A percentile compares a stretch with the other conserved stretches of the same genome.
phyloP scores from a whole-genome alignment of 2,888 invertebrate species.

The Nephrotoma flavescens region DNA sequence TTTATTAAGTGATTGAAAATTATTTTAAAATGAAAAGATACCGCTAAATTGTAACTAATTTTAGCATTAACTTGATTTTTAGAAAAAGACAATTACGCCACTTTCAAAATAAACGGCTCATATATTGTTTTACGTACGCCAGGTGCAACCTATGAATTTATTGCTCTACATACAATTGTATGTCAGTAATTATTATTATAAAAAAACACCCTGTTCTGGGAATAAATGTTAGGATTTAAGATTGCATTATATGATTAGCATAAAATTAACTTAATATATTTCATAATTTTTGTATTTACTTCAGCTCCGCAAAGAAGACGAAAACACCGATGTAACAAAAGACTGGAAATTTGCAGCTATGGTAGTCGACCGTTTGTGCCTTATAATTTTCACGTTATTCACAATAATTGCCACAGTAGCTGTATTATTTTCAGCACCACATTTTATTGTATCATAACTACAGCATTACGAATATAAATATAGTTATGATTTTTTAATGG shows the following conservation, averaged over 20 bases:
- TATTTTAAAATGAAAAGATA: too few species aligned
- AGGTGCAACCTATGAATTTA: background rate
- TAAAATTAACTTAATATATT: background rate
- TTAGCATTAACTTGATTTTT: too few species aligned
- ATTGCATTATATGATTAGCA: background rate
- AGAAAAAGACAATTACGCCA: too few species aligned
- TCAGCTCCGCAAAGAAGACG: constrained; percentile 81
- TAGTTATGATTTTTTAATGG: constrained; percentile 4
- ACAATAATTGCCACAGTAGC: constrained; percentile 93
- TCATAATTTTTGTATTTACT: constrained; percentile 15
- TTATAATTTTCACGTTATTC: constrained; percentile 97
- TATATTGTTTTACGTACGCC: background rate
- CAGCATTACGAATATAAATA: constrained; percentile 3
- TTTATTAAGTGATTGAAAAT: too few species aligned
- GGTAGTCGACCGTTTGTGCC: constrained; percentile 99
- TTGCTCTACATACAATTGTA: background rate
- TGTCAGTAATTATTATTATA: background rate
- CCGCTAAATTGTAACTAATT: too few species aligned
- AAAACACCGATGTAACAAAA: constrained; percentile 81
- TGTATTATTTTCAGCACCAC: constrained; percentile 89
- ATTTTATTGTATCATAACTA: constrained; percentile 80
- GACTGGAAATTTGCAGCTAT: constrained; percentile 99
- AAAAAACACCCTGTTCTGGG: background rate
- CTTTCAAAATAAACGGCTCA: too few species aligned
- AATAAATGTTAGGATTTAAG: background rate